Evolutionary conservation across 2,888 invertebrate species (phyloP), one percentile per base, ranked within the genome.

Genomic region (Notodonta dromedarius): DNA sequence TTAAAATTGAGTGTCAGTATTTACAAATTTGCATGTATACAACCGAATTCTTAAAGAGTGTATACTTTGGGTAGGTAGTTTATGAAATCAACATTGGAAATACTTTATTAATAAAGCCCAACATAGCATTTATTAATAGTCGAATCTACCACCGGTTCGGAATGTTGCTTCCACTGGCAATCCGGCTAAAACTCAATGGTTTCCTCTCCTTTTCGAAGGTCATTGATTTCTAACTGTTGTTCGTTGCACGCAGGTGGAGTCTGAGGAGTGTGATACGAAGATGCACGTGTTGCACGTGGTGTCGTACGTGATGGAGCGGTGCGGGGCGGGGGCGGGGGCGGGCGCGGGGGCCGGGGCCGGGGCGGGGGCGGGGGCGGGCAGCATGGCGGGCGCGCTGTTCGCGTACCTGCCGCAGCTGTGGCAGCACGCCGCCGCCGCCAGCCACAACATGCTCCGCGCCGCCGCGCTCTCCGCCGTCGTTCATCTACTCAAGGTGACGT

Each of bases 241-340:
- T 24, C 24, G 2, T 24, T 1, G 24, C 1, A 11, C 42, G 51
- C 89, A 99, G 78, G 97, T 97, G 84, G 97, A 98, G 84, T 97
- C 97, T 0, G 95, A 95, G 70, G 98, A 98, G 90, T 98, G 98
- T 90, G 98, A 99, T 87, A 98, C 98, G 1, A 99, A 98, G 96
- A 98, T 98, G 97, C 97, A 97, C 85, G 97, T 98, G 32, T 94
- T 99, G 48, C 97, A 97, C 88, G 98, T 98, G 63, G 95, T 98
- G 87, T 98, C 98, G 54, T 96, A 97, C 83, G 96, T 98, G 82
- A 96, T 98, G 77, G 98, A 98, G 89, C 95, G 98, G 61, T 96
- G 97, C 85, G 97, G 95, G 57, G 95, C 95, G 58, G 96, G 97
- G 56, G 96, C 98, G 67, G 98, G 98, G 79, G 94, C 97, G 69